Percentiles rank a stretch among this genome's conserved stretches.
Conservation (phyloP, 2,797 vertebrate genomes). For the Sandelia bainsii region DNA sequence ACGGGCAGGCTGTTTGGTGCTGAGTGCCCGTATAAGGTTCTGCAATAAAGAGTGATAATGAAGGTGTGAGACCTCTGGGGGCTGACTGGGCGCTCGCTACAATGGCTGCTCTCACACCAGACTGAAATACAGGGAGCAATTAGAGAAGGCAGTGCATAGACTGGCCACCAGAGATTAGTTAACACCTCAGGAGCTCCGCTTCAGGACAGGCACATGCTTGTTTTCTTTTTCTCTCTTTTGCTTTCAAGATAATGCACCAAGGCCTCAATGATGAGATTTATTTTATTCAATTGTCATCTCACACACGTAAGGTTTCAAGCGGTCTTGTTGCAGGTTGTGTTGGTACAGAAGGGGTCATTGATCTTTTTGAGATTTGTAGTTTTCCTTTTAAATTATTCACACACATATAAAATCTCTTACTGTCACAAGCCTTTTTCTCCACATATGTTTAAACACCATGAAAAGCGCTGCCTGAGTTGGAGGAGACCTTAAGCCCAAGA, state of each 20-base stretch:
- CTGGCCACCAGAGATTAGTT: conserved; percentile 91
- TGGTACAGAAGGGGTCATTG: conserved; percentile 50
- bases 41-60: conserved; percentile 99
- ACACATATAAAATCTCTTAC: conserved; percentile 61
- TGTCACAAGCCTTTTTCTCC: conserved; percentile 58
- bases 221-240: conserved; percentile 80
- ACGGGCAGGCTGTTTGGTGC: conserved; percentile 93
- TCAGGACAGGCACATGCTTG: conserved; percentile 88
- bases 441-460: conserved; percentile 73
- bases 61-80: conserved; percentile 95
- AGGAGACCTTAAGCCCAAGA: conserved; percentile 86
- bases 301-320: conserved; percentile 51
- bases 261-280: conserved; percentile 79
- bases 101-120: conserved; percentile 93
- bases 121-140: conserved; percentile 93
- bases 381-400: conserved; percentile 74
- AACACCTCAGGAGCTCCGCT: conserved; percentile 89
- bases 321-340: conserved; percentile 51
- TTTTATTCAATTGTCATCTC: conserved; percentile 79
- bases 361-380: conserved; percentile 62
- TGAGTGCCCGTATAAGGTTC: conserved; percentile 91
- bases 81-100: conserved; percentile 92
- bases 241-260: conserved; percentile 81
- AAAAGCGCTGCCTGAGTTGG: conserved; percentile 75
- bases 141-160: conserved; percentile 91